phyloP scores from a whole-genome alignment of 2,888 invertebrate genomes.

The Chymomyza caudatula region DNA sequence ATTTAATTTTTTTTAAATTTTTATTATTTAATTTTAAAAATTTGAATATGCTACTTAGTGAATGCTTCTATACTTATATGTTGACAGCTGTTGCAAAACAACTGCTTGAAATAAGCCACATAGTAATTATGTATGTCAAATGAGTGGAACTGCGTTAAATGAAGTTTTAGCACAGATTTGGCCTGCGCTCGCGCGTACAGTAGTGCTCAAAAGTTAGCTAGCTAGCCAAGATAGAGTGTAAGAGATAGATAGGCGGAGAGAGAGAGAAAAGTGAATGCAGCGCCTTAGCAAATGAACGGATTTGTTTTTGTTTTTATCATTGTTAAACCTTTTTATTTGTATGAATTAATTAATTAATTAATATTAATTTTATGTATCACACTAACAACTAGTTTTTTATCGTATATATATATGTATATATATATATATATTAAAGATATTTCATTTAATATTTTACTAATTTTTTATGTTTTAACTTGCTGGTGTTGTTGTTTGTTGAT shows the following conservation, averaged over 20 bases:
- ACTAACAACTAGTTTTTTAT: conserved; percentile 65
- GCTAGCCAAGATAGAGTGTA: conserved; percentile 4
- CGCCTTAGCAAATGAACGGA: background rate
- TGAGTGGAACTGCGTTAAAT: background rate
- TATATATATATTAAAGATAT: conserved; percentile 27
- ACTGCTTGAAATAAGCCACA: background rate
- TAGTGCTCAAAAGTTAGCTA: background rate
- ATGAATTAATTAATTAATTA: conserved; percentile 63
- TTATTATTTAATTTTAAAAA: background rate
- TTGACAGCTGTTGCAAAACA: background rate
- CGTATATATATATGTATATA: conserved; percentile 42
- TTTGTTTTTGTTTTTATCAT: conserved; percentile 40
- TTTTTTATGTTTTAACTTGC: conserved; percentile 6
- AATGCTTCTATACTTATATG: background rate
- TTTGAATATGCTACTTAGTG: background rate
- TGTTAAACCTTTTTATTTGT: conserved; percentile 53
- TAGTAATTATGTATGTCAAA: background rate
- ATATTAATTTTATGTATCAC: conserved; percentile 59
- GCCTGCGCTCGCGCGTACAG: background rate
- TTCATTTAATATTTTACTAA: conserved; percentile 36
- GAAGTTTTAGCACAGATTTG: background rate
- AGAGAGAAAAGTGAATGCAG: background rate
- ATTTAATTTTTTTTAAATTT: conserved; percentile 20
- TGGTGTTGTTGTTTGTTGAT: conserved; percentile 7
- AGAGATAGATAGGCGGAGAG: background rate